Percentiles rank a stretch among this genome's conserved stretches.
Evolutionary conservation across 2,888 invertebrate genomes (phyloP).

Genomic region (Corythucha ciliata): DNA sequence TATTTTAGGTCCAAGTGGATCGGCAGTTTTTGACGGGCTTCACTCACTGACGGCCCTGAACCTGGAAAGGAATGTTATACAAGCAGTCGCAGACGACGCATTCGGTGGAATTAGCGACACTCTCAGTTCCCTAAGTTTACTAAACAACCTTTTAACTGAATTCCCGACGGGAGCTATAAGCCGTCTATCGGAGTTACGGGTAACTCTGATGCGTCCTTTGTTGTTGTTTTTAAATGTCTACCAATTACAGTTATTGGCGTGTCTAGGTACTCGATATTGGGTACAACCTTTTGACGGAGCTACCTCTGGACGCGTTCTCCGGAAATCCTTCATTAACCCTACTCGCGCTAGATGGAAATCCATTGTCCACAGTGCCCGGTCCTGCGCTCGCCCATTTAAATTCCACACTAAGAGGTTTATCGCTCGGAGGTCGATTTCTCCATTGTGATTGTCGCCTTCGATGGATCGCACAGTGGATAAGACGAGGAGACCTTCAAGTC

Average conservation of each 20-base stretch:
- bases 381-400: slow-evolving; percentile 69
- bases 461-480: slow-evolving; percentile 88
- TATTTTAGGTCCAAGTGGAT: slow-evolving; percentile 47
- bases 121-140: slow-evolving; percentile 74
- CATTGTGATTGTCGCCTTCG: slow-evolving; percentile 79
- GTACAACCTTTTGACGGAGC: slow-evolving; percentile 74
- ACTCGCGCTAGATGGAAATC: slow-evolving; percentile 83
- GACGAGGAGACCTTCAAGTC: slow-evolving; percentile 77
- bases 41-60: slow-evolving; percentile 77
- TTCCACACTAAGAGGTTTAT: slow-evolving; percentile 71
- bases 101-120: slow-evolving; percentile 72
- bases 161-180: slow-evolving; percentile 75
- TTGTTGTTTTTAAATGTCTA: too few species aligned
- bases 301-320: slow-evolving; percentile 69
- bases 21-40: slow-evolving; percentile 62
- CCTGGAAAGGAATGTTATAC: slow-evolving; percentile 78
- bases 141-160: slow-evolving; percentile 79
- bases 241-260: neutral
- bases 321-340: slow-evolving; percentile 77
- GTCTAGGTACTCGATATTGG: slow-evolving; percentile 75
- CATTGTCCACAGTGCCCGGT: slow-evolving; percentile 71
- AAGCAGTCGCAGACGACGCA: slow-evolving; percentile 62
- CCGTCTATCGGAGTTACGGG: slow-evolving; percentile 65
- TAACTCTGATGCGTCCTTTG: too few species aligned
- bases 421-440: slow-evolving; percentile 77